Conservation (phyloP, 2,888 invertebrate genomes). For the Brachyptera risi region DNA sequence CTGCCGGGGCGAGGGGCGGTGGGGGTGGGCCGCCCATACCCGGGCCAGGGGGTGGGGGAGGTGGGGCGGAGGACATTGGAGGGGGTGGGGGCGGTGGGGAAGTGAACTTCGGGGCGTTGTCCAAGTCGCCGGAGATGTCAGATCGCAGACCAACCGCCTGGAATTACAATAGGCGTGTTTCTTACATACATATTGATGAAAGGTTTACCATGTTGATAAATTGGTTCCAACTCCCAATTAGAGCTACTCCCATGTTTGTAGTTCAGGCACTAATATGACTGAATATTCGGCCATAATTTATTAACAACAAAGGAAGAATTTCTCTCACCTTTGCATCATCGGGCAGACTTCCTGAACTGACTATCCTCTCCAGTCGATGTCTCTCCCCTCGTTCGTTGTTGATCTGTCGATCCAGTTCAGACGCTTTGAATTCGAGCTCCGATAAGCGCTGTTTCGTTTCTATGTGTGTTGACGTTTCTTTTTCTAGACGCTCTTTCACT, state of each 20-base stretch:
- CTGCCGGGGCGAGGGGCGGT: conserved; percentile 36
- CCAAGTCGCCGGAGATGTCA: conserved; percentile 7
- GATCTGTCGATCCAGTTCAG: conserved; percentile 60
- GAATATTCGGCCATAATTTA: too few relatives aligned
- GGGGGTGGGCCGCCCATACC: conserved; percentile 36
- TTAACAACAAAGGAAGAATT: too few relatives aligned
- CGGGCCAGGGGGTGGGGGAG: conserved; percentile 47
- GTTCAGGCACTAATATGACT: too few relatives aligned
- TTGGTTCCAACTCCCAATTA: too few relatives aligned
- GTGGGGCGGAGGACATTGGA: conserved; percentile 41
- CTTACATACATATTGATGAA: too few relatives aligned
- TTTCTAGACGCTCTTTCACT: conserved; percentile 82
- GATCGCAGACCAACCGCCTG: conserved; percentile 29
- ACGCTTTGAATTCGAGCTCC: conserved; percentile 58
- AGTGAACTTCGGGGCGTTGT: conserved; percentile 4
- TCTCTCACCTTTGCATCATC: conserved; percentile 78
- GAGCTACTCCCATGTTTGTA: too few relatives aligned
- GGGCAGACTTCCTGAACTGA: conserved; percentile 86
- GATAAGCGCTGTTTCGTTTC: conserved; percentile 75
- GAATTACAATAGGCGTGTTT: too few relatives aligned
- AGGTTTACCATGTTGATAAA: too few relatives aligned
- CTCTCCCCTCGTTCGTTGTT: conserved; percentile 76
- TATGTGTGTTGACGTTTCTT: conserved; percentile 81
- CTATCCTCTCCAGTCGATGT: conserved; percentile 75
- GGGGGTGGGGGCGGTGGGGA: conserved; percentile 50